These are phyloP conservation scores for Coregonus suidteri DNA, from an alignment of 2,797 vertebrate species.

Conservation along the genomic window DNA sequence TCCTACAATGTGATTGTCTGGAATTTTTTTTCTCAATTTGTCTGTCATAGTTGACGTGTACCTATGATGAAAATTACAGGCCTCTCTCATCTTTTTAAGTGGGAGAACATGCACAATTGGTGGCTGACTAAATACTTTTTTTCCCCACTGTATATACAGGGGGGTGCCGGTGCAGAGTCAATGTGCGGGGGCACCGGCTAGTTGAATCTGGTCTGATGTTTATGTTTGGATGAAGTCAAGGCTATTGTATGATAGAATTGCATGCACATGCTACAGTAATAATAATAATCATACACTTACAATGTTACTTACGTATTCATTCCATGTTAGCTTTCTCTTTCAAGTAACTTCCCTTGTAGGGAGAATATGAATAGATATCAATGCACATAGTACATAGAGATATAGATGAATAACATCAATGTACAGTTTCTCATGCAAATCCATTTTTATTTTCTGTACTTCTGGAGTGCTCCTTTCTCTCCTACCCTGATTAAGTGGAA, in stretches of 20 bases:
- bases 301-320: not conserved
- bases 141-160: too few species aligned
- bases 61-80: too few species aligned
- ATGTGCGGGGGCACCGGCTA: too few species aligned
- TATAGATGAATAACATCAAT: not conserved
- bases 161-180: too few species aligned
- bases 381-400: not conserved
- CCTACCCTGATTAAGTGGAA: not conserved
- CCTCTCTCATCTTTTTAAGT: too few species aligned
- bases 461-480: not conserved
- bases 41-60: too few species aligned
- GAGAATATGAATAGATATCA: not conserved
- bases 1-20: too few species aligned
- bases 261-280: not conserved
- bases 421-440: not conserved
- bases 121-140: too few species aligned
- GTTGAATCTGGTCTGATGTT: slow-evolving; percentile 19
- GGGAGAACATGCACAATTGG: too few species aligned
- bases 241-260: not conserved
- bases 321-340: not conserved
- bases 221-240: too few species aligned
- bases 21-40: too few species aligned
- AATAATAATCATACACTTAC: not conserved
- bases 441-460: not conserved
- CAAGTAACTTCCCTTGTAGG: not conserved